Conservation (phyloP, 2,113 vertebrate genomes). For the Geococcyx californianus region DNA sequence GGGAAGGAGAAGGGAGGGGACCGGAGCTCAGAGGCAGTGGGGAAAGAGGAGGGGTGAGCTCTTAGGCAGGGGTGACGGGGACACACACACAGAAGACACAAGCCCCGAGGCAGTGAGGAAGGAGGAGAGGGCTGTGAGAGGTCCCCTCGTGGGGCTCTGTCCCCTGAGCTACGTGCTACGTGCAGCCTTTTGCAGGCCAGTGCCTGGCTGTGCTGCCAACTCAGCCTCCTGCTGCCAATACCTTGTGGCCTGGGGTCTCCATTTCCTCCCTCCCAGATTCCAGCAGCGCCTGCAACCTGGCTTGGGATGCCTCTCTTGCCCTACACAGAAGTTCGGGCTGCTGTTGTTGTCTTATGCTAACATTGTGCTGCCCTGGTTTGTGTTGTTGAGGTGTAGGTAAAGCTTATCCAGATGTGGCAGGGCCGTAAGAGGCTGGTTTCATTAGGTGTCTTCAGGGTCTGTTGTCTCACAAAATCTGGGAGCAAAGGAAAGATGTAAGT, state of each 20-base stretch:
- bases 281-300: neutral
- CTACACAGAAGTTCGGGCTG: neutral
- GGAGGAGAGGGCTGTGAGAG: neutral
- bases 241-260: neutral
- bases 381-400: neutral
- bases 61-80: too few species aligned
- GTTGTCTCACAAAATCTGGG: too few species aligned
- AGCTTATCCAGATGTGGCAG: neutral
- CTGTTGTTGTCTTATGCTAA: neutral
- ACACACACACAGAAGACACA: too few species aligned
- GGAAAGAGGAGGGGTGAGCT: too few species aligned
- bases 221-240: neutral
- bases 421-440: neutral
- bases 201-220: neutral
- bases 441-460: accelerated
- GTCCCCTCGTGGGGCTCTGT: neutral
- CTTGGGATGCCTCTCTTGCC: neutral
- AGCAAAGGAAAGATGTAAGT: neutral
- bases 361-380: neutral
- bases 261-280: neutral
- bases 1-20: too few species aligned
- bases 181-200: neutral
- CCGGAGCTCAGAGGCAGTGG: too few species aligned
- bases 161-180: neutral
- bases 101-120: too few species aligned